Evolutionary conservation across 2,888 invertebrate species (phyloP).

Genomic region (Megalurothrips usitatus): DNA sequence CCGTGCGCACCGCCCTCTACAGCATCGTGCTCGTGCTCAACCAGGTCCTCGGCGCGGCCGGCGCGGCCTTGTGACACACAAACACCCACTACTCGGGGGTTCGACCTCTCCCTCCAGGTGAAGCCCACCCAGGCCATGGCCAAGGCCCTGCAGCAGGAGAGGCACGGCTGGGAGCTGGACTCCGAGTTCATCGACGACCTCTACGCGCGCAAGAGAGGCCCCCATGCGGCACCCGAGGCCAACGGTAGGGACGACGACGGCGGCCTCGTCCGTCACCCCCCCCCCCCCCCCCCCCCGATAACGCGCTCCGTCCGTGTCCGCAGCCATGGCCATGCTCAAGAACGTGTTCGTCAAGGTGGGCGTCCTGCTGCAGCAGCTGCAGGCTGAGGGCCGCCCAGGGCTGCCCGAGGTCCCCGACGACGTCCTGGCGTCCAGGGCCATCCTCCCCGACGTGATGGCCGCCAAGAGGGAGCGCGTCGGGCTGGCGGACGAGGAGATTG

Average conservation of each 20-base stretch:
- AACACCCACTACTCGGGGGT: too few species aligned
- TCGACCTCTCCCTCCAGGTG: not conserved
- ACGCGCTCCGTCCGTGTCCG: not conserved
- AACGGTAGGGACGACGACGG: not conserved
- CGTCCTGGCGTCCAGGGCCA: not conserved
- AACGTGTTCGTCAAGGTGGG: slow-evolving; percentile 3
- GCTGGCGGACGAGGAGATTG: not conserved
- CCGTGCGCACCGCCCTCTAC: not conserved
- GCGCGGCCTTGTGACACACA: too few species aligned
- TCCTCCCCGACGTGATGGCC: not conserved
- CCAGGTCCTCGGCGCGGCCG: too few species aligned
- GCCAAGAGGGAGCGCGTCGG: not conserved
- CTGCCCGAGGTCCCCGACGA: not conserved
- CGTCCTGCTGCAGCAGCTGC: not conserved
- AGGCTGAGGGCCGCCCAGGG: not conserved
- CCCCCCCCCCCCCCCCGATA: too few species aligned
- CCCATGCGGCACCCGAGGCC: not conserved
- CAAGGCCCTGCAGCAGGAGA: not conserved
- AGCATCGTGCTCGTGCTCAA: slow-evolving; percentile 11
- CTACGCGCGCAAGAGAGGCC: not conserved
- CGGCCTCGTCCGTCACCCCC: too few species aligned
- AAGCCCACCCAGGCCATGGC: slow-evolving; percentile 10
- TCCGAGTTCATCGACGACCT: not conserved
- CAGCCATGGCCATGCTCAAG: slow-evolving; percentile 22
- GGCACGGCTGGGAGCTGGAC: slow-evolving; percentile 4